Evolutionary conservation across 2,797 vertebrate genomes (phyloP).

Genomic region (Gadopsis marmoratus): DNA sequence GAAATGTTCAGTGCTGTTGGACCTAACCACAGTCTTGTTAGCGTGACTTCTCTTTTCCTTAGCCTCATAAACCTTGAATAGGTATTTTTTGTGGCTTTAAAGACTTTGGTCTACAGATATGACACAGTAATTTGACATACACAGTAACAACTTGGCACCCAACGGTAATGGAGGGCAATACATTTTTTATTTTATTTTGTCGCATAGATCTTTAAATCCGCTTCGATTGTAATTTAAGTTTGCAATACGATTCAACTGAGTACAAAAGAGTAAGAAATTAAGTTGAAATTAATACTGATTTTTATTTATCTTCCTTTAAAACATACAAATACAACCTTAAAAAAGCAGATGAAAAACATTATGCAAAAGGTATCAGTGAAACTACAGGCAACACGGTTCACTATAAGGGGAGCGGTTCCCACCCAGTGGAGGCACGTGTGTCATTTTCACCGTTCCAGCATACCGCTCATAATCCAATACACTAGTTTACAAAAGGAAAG

Average conservation of each 20-base stretch:
- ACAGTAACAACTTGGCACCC: background rate
- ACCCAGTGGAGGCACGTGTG: slow-evolving; percentile 26
- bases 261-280: background rate
- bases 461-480: slow-evolving; percentile 60
- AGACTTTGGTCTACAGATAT: background rate
- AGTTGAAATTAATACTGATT: slow-evolving; percentile 33
- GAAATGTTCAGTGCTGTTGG: slow-evolving; percentile 29
- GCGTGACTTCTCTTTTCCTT: background rate
- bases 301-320: slow-evolving; percentile 71
- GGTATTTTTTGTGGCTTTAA: background rate
- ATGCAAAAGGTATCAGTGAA: slow-evolving; percentile 39
- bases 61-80: slow-evolving; percentile 14
- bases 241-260: background rate
- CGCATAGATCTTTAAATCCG: background rate
- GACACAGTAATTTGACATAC: background rate
- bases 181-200: background rate
- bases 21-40: slow-evolving; percentile 4
- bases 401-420: slow-evolving; percentile 40
- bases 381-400: slow-evolving; percentile 28
- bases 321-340: slow-evolving; percentile 68
- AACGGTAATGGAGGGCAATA: no score
- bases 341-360: slow-evolving; percentile 60
- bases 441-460: slow-evolving; percentile 41
- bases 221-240: background rate
- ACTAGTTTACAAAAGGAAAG: slow-evolving; percentile 48